Conservation (phyloP, 2,888 invertebrate species). For the Pterostichus niger region DNA sequence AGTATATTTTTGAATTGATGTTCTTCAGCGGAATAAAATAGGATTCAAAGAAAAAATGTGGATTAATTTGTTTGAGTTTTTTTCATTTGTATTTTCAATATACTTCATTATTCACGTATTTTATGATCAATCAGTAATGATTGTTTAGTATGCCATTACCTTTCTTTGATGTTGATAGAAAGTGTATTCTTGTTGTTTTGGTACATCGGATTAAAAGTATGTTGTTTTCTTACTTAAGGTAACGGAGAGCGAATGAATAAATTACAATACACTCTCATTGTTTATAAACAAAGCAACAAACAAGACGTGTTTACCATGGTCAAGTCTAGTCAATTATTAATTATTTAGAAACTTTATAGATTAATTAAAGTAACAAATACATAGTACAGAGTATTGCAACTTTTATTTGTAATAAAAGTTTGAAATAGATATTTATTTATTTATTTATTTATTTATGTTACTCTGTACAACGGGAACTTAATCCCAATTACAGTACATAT, state of each 20-base stretch:
- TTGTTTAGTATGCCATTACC: conserved; percentile 19
- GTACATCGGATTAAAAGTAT: neutral
- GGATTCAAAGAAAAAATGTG: too few relatives aligned
- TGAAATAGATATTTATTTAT: too few relatives aligned
- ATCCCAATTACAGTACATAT: too few relatives aligned
- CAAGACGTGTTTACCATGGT: neutral
- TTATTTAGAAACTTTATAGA: neutral
- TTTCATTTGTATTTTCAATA: neutral
- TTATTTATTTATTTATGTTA: too few relatives aligned
- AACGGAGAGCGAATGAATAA: neutral
- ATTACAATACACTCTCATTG: conserved; percentile 11
- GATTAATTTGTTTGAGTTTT: too few relatives aligned
- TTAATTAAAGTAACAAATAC: too few relatives aligned
- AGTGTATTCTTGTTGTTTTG: neutral
- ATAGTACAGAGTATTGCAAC: too few relatives aligned
- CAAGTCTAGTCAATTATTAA: neutral
- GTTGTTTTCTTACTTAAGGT: neutral
- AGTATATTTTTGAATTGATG: too few relatives aligned
- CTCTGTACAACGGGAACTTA: too few relatives aligned
- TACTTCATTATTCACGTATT: neutral
- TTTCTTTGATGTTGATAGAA: conserved; percentile 19
- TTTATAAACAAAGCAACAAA: neutral
- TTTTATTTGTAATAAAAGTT: too few relatives aligned
- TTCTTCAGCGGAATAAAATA: too few relatives aligned
- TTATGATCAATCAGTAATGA: neutral